Percentiles rank a stretch among this genome's conserved stretches.
Conservation (phyloP, 2,797 vertebrate genomes). For the Anabacerthia variegaticeps region DNA sequence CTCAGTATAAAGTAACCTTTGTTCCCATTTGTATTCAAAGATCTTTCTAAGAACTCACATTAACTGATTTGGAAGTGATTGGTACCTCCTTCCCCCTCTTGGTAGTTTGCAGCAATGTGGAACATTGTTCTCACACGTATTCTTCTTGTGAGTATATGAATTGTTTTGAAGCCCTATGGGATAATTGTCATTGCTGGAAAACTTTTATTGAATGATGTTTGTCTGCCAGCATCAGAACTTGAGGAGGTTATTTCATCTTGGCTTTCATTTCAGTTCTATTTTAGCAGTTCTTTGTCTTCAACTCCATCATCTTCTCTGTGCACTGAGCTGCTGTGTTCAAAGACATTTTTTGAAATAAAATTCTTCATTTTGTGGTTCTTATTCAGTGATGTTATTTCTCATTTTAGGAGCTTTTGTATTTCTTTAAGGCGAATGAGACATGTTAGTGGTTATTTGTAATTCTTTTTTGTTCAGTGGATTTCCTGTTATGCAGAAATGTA, state of each 20-base stretch:
- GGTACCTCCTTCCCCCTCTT: neutral
- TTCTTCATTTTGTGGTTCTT: slow-evolving; percentile 60
- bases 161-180: slow-evolving; percentile 38
- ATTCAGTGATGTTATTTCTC: slow-evolving; percentile 51
- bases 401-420: slow-evolving; percentile 60
- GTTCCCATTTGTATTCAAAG: neutral
- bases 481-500: slow-evolving; percentile 69
- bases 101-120: neutral
- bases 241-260: slow-evolving; percentile 40
- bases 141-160: neutral
- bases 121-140: neutral
- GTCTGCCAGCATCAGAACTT: slow-evolving; percentile 34
- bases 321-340: slow-evolving; percentile 44
- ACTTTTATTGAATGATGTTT: slow-evolving; percentile 22
- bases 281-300: slow-evolving; percentile 62
- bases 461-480: slow-evolving; percentile 68
- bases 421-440: slow-evolving; percentile 61
- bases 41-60: slow-evolving; percentile 2
- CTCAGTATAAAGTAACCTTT: neutral
- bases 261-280: slow-evolving; percentile 47
- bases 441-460: slow-evolving; percentile 66
- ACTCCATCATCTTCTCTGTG: slow-evolving; percentile 23
- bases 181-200: slow-evolving; percentile 40
- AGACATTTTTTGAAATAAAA: slow-evolving; percentile 55
- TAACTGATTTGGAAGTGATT: neutral